phyloP scores from a whole-genome alignment of 2,888 invertebrate genomes.

The Drepanosiphum platanoidis region DNA sequence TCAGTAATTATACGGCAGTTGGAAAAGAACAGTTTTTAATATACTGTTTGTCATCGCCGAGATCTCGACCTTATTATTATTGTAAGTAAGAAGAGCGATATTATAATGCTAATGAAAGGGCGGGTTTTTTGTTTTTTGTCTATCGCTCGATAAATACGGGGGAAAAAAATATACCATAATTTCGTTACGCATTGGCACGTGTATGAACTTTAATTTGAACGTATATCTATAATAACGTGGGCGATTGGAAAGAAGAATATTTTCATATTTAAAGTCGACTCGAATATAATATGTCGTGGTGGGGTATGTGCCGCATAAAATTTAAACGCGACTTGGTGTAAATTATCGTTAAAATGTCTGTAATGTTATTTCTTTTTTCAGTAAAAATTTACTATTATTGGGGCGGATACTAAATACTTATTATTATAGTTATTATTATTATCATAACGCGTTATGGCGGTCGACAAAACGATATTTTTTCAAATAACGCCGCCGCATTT shows the following conservation, averaged over 20 bases:
- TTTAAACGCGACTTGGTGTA: neutral
- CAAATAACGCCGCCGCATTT: neutral
- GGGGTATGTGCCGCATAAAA: neutral
- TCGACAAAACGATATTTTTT: neutral
- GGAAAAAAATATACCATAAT: neutral
- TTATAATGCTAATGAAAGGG: neutral
- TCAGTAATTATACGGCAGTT: slow-evolving; percentile 30
- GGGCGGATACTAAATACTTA: neutral
- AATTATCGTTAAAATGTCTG: neutral
- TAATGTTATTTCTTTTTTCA: neutral
- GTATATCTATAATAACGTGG: too few relatives aligned
- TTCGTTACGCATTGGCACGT: neutral
- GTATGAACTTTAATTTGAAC: neutral
- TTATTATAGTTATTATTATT: neutral
- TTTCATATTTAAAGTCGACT: too few relatives aligned
- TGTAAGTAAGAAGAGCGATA: slow-evolving; percentile 16
- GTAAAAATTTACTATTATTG: neutral
- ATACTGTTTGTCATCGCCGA: slow-evolving; percentile 6
- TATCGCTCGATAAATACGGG: neutral
- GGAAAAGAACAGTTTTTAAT: slow-evolving; percentile 17
- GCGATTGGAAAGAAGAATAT: too few relatives aligned
- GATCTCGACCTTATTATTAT: slow-evolving; percentile 39
- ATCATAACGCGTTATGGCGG: neutral
- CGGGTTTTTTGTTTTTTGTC: slow-evolving; percentile 7
- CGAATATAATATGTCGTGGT: too few relatives aligned